Evolutionary conservation across 2,888 invertebrate genomes (phyloP).

Genomic region (Lithophane leautieri): DNA sequence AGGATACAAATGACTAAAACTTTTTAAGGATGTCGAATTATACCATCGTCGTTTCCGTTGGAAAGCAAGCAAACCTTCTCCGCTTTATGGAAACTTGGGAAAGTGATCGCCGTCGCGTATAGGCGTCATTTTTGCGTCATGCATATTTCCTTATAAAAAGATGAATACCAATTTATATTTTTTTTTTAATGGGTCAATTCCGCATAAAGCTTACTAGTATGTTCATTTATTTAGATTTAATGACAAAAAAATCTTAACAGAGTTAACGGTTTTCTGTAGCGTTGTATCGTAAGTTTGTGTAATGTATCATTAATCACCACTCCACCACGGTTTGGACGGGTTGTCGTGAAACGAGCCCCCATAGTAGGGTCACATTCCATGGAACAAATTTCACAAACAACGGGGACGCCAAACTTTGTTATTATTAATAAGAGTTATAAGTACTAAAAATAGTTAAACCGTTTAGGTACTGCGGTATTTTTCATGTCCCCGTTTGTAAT

Average conservation of each 20-base stretch:
- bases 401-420: constrained; percentile 62
- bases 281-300: background rate
- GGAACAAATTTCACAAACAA: constrained; percentile 65
- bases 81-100: background rate
- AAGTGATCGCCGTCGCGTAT: background rate
- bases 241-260: background rate
- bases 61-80: background rate
- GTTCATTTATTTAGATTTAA: too few relatives aligned
- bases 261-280: background rate
- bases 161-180: background rate
- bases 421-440: constrained; percentile 70
- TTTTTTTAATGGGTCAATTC: too few relatives aligned
- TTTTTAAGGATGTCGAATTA: background rate
- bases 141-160: background rate
- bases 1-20: background rate
- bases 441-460: constrained; percentile 63
- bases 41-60: background rate
- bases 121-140: too few relatives aligned
- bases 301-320: constrained; percentile 32
- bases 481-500: constrained; percentile 41
- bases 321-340: background rate
- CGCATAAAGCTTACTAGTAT: background rate
- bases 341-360: constrained; percentile 26
- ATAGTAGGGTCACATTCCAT: constrained; percentile 64
- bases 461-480: constrained; percentile 50